Evolutionary conservation across 2,888 invertebrate genomes (phyloP), one percentile per base, ranked within the genome.

Genomic region (Mycalesis mineus): DNA sequence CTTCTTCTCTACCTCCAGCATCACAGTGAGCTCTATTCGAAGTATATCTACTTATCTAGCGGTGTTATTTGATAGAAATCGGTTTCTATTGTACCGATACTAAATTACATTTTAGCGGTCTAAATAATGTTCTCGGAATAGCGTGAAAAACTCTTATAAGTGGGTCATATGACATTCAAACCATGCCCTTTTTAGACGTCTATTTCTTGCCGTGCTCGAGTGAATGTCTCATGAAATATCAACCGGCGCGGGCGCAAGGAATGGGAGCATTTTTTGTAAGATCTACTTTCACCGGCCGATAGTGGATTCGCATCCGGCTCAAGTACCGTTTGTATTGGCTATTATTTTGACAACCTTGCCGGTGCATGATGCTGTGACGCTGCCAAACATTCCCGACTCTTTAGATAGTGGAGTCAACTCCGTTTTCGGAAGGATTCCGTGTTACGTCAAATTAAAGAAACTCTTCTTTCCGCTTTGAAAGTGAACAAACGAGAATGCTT

Each of bases 181-280:
- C 15, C 51, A 55, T 55, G 57, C 63, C 64, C 62, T 65, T 63
- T 68, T 61, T 62, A 60, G 61, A 60, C 54, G 44, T 68, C 64
- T 63, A 66, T 64, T 65, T 57, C 51, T 57, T 61, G 60, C 54
- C 57, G 61, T 63, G 70, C 72, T 77, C 68, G 75, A 85, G 88
- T 80, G 88, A 87, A 87, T 77, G 88, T 82, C 82, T 82, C 85
- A 80, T 84, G 84, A 85, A 88, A 87, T 84, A 86, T 84, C 84
- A 82, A 80, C 76, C 76, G 72, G 77, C 58, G 57, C 59, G 49
- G 45, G 73, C 77, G 71, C 67, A 77, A 80, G 88, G 83, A 89
- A 88, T 88, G 86, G 82, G 88, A 88, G 84, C 88, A 87, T 88
- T 89, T 89, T 89, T 89, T 88, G 87, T 88, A 79, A 81, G 79